Evolutionary conservation across 2,113 vertebrate genomes (phyloP).

Genomic region (Seriola aureovittata): DNA sequence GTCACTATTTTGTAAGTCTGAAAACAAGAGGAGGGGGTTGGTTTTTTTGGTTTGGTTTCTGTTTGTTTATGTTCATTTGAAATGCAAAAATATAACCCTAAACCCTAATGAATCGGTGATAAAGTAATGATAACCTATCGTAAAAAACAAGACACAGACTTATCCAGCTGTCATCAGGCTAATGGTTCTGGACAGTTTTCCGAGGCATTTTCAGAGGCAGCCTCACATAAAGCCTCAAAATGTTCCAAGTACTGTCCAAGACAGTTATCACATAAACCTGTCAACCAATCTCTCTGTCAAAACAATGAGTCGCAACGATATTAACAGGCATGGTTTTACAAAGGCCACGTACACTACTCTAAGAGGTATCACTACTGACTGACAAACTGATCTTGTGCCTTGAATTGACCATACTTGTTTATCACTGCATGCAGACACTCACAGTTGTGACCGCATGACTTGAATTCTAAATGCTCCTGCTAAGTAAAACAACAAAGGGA

Average conservation of each 20-base stretch:
- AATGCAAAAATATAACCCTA: not conserved
- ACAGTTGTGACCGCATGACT: slow-evolving; percentile 16
- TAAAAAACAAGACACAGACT: not conserved
- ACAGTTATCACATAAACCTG: slow-evolving; percentile 57
- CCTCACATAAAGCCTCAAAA: slow-evolving; percentile 61
- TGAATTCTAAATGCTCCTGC: slow-evolving; percentile 19
- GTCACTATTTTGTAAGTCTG: not conserved
- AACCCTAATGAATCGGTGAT: slow-evolving; percentile 11
- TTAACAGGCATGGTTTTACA: slow-evolving; percentile 36
- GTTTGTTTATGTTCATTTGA: not conserved
- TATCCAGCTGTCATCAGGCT: slow-evolving; percentile 36
- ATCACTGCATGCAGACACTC: slow-evolving; percentile 11
- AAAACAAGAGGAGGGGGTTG: not conserved
- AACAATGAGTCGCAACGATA: slow-evolving; percentile 52
- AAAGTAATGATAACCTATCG: slow-evolving; percentile 29
- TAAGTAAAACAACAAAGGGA: slow-evolving; percentile 42
- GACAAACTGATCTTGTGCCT: slow-evolving; percentile 17
- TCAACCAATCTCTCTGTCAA: slow-evolving; percentile 58
- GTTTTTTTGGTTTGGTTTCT: not conserved
- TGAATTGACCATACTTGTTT: not conserved
- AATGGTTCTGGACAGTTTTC: slow-evolving; percentile 42
- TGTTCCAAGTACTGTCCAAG: slow-evolving; percentile 44
- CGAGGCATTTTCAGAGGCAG: slow-evolving; percentile 57
- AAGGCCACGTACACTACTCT: slow-evolving; percentile 2
- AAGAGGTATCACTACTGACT: not conserved